Base-by-base conservation (phyloP, 2,888 invertebrate species). In the Apodemia duryi region DNA sequence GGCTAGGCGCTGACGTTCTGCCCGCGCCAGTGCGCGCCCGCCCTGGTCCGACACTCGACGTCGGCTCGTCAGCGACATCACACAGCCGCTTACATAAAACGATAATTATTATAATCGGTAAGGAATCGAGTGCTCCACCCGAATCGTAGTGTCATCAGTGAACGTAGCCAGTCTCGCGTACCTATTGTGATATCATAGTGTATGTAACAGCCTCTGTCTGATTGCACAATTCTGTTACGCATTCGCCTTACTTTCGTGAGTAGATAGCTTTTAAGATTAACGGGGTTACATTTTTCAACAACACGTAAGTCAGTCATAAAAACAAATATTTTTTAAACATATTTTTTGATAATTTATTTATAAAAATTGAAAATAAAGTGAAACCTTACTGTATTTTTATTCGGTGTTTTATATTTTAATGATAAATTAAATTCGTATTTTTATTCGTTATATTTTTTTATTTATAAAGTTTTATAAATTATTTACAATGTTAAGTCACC, bases 21-120 rank as follows among this genome's bases (percentile, higher is more conserved):
- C 77, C 68, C 77, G 74, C 79, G 83, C 71, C 89, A 91, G 91
- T 91, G 90, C 91, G 86, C 91, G 91, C 87, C 91, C 84, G 84
- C 82, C 88, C 89, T 72, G 89, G 87, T 85, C 88, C 91, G 88
- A 91, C 91, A 91, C 91, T 91, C 91, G 87, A 91, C 91, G 91
- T 91, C 91, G 91, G 91, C 91, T 91, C 91, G 88, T 91, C 90
- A 82, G 85, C 87, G 84, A 88, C 81, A 84, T 83, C 81, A 89
- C 84, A 89, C 88, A 79, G 80, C 82, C 77, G 75, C 76, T 83
- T 81, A 83, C 82, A 82, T 82, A 79, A 82, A 81, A 84, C 90
- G 88, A 89, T 85, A 85, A 85, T 80, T 86, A 84, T 85, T 79
- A 81, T 78, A 81, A 88, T 82, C 90, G 91, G 91, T 91, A 91